Evolutionary conservation across 2,888 invertebrate genomes (phyloP), one percentile per base, ranked within the genome.

Genomic region (Baccha elongata): DNA sequence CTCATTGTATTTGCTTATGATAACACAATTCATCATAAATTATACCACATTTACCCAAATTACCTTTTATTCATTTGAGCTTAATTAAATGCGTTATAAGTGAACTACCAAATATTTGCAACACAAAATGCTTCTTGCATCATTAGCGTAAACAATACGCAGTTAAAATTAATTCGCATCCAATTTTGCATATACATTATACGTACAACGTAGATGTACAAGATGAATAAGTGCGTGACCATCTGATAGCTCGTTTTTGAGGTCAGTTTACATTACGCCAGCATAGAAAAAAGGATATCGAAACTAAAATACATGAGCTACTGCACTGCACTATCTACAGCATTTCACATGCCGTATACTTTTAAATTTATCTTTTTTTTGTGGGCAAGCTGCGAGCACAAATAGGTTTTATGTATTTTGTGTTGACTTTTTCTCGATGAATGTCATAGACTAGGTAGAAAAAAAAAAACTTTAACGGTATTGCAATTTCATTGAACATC

Each of bases 161-260:
- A 23, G 23, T 23, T 3, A 42, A 58, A 58, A 15, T 42, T 58
- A 50, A 44, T 19, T 21, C 50, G 19, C 40, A 42, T 58, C 42
- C 26, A 10, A 60, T 26, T 67, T 72, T 67, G 42, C 65, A 72
- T 60, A 11, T 42, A 8, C 10, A 60, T 37, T 37, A n/a, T n/a
- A 53, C 32, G 32, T 19, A 53, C 53, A n/a, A n/a, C n/a, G n/a
- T n/a, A n/a, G n/a, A n/a, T n/a, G 37, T n/a, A 58, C 44, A 17
- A 23, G 15, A 21, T 55, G 32, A 46, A 44, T 46, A 21, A 35
- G 46, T 69, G 50, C 78, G 65, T 72, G 58, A 44, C 78, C 32
- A 37, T 6, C 53, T 23, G 67, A 48, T 53, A 79, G 60, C 53
- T 62, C 40, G 23, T 44, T 79, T 67, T 62, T 67, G 21, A 60